Evolutionary conservation across 1,140 invertebrate species (phyloP).

Genomic region (Zaprionus taronus): DNA sequence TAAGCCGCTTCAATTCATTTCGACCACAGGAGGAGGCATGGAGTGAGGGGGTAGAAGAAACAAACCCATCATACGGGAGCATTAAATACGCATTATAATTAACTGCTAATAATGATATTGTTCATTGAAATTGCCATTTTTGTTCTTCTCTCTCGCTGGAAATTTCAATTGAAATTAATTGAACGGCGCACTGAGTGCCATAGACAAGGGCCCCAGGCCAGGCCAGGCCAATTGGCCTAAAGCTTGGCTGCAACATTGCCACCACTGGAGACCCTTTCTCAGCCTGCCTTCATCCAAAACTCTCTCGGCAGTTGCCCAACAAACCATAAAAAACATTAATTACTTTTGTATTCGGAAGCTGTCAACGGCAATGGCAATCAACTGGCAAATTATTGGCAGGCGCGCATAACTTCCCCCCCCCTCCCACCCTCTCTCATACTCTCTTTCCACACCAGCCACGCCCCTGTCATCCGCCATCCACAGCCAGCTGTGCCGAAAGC

Average conservation of each 20-base stretch:
- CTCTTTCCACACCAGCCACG: neutral
- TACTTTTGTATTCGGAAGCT: conserved; percentile 40
- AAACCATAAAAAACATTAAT: conserved; percentile 52
- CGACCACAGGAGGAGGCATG: neutral
- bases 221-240: neutral
- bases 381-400: conserved; percentile 48
- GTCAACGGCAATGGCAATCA: conserved; percentile 49
- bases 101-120: conserved; percentile 11
- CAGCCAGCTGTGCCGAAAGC: neutral
- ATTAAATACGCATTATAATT: conserved; percentile 8
- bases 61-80: neutral
- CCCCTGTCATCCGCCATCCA: neutral
- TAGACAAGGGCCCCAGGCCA: neutral
- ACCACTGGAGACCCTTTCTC: neutral
- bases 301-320: conserved; percentile 14
- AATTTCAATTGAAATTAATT: conserved; percentile 1
- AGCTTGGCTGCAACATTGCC: neutral
- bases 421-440: neutral
- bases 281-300: neutral
- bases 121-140: neutral
- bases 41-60: neutral
- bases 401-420: neutral
- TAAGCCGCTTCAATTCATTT: neutral
- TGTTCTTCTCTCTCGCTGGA: neutral
- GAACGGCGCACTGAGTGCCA: neutral